Percentiles rank a stretch among this genome's conserved stretches.
These are phyloP conservation scores for Brachionus asplanchnoidis DNA, from an alignment of 1,140 invertebrate species.

Conservation along the genomic window DNA sequence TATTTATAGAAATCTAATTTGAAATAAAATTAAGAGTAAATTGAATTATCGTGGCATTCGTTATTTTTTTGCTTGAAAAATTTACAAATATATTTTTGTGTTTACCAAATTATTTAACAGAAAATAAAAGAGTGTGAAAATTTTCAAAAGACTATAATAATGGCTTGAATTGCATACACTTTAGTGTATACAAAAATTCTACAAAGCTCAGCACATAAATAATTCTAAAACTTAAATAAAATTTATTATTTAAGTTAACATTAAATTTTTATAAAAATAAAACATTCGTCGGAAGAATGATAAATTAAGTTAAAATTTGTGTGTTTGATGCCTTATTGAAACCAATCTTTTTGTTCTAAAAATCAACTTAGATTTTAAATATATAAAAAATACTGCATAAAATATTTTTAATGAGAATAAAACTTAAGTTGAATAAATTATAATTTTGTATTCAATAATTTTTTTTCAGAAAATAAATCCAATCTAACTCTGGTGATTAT, in stretches of 20 bases:
- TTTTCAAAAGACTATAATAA: background rate
- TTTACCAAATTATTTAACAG: too few species aligned
- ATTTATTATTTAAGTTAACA: background rate
- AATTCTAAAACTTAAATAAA: background rate
- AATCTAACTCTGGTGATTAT: background rate
- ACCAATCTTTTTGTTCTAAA: background rate
- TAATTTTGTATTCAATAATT: background rate
- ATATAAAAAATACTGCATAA: background rate
- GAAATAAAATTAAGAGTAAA: too few species aligned
- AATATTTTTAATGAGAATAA: background rate
- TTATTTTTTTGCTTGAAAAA: too few species aligned
- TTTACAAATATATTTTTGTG: too few species aligned
- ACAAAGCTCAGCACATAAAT: background rate
- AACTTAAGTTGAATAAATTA: background rate
- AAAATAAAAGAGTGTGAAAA: background rate
- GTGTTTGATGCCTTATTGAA: background rate
- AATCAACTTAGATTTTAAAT: background rate
- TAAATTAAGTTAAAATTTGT: background rate
- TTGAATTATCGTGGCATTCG: too few species aligned
- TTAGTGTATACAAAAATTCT: background rate
- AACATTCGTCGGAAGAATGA: background rate
- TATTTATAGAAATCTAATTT: too few species aligned
- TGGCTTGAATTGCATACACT: background rate
- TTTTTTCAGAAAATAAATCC: background rate
- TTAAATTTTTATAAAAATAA: background rate